Evolutionary conservation across 2,797 vertebrate genomes (phyloP).

Genomic region (Chelmon rostratus): DNA sequence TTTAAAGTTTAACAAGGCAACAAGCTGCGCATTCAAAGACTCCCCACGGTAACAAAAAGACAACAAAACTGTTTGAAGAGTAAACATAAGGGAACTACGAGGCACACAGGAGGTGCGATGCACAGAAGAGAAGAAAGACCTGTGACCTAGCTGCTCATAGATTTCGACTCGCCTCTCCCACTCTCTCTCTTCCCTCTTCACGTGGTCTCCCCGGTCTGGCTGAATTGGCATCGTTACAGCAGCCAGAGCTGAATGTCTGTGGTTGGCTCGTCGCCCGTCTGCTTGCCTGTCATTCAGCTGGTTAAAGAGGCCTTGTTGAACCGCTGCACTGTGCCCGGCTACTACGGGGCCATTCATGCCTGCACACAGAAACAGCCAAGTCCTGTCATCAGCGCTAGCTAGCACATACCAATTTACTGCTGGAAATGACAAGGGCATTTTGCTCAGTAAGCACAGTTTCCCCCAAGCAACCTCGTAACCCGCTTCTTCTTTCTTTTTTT

Average conservation of each 20-base stretch:
- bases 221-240: slow-evolving; percentile 73
- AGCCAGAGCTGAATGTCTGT: slow-evolving; percentile 72
- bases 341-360: slow-evolving; percentile 78
- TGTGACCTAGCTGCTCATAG: slow-evolving; percentile 50
- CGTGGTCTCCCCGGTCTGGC: slow-evolving; percentile 63
- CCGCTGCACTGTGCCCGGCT: slow-evolving; percentile 71
- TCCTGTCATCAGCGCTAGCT: slow-evolving; percentile 65
- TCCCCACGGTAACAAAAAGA: slow-evolving; percentile 45
- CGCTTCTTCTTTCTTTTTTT: slow-evolving; percentile 33
- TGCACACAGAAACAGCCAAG: slow-evolving; percentile 70
- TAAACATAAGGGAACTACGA: slow-evolving; percentile 18
- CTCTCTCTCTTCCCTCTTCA: slow-evolving; percentile 50
- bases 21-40: slow-evolving; percentile 39
- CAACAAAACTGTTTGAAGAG: slow-evolving; percentile 42
- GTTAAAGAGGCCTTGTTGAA: slow-evolving; percentile 81
- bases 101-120: slow-evolving; percentile 28
- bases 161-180: slow-evolving; percentile 41
- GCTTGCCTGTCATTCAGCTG: slow-evolving; percentile 77
- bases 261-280: slow-evolving; percentile 72
- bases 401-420: slow-evolving; percentile 67
- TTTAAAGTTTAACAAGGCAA: slow-evolving; percentile 72
- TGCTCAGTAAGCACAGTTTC: slow-evolving; percentile 66
- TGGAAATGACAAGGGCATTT: slow-evolving; percentile 66
- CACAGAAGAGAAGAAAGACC: slow-evolving; percentile 30
- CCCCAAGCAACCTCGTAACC: slow-evolving; percentile 57